Conservation (phyloP, 2,797 vertebrate species). For the Etheostoma perlongum region DNA sequence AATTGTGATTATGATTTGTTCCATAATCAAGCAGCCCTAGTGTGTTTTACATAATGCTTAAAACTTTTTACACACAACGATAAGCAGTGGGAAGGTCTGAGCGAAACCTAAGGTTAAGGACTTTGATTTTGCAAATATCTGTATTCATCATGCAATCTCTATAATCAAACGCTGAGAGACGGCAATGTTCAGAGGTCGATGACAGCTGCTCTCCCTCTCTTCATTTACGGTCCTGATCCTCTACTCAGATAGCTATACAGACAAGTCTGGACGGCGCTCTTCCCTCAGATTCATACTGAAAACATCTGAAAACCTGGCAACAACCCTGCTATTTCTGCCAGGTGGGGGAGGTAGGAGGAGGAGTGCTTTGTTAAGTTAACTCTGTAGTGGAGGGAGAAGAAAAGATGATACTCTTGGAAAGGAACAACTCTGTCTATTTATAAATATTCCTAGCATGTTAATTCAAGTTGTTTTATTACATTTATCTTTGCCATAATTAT, state of each 20-base stretch:
- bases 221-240: conserved; percentile 65
- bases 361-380: conserved; percentile 43
- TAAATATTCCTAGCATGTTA: not conserved
- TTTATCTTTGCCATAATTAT: not conserved
- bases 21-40: too few relatives aligned
- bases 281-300: conserved; percentile 63
- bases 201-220: conserved; percentile 63
- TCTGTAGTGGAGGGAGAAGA: conserved; percentile 32
- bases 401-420: conserved; percentile 10
- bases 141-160: conserved; percentile 27
- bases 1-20: too few relatives aligned
- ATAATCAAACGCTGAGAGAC: conserved; percentile 27
- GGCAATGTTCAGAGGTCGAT: conserved; percentile 39
- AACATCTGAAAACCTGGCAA: conserved; percentile 81
- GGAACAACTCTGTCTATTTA: conserved; percentile 2
- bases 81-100: not conserved
- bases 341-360: conserved; percentile 39
- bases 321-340: conserved; percentile 73
- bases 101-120: not conserved
- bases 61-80: conserved; percentile 3
- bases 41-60: not conserved
- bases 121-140: conserved; percentile 26
- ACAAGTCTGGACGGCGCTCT: conserved; percentile 76
- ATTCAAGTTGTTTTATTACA: conserved; percentile 6
- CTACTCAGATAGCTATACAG: conserved; percentile 69